phyloP scores from a whole-genome alignment of 2,113 vertebrate species.

The Mastomys coucha region DNA sequence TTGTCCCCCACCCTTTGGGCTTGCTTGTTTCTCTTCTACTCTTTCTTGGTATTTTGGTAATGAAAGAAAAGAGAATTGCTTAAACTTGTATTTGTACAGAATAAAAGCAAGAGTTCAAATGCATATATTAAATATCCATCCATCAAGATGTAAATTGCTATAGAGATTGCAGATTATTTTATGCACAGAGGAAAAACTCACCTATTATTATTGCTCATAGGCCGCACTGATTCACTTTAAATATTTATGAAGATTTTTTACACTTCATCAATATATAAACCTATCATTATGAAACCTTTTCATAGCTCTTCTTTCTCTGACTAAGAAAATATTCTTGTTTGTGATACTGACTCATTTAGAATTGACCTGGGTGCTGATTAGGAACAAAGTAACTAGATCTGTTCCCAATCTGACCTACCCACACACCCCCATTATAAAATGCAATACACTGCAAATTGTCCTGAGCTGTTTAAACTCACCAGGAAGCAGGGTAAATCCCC shows the following conservation, averaged over 20 bases:
- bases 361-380: slow-evolving; percentile 64
- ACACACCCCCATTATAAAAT: not conserved
- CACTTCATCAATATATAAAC: slow-evolving; percentile 65
- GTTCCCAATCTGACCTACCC: slow-evolving; percentile 24
- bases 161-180: slow-evolving; percentile 45
- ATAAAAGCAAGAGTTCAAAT: slow-evolving; percentile 71
- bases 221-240: slow-evolving; percentile 51
- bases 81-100: slow-evolving; percentile 45
- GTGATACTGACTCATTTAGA: slow-evolving; percentile 49
- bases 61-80: slow-evolving; percentile 21
- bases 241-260: slow-evolving; percentile 67
- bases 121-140: slow-evolving; percentile 66
- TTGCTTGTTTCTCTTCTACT: slow-evolving; percentile 1
- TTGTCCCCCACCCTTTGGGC: not conserved
- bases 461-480: not conserved
- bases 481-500: too few relatives aligned
- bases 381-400: slow-evolving; percentile 52
- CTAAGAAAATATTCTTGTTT: slow-evolving; percentile 44
- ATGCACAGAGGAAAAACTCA: slow-evolving; percentile 50
- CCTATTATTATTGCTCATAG: slow-evolving; percentile 54
- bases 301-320: slow-evolving; percentile 59
- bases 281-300: slow-evolving; percentile 70
- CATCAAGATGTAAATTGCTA: slow-evolving; percentile 67
- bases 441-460: not conserved
- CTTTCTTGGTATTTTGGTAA: not conserved